These are phyloP conservation scores for Cantharis flavilabris DNA, from an alignment of 2,888 invertebrate genomes.

Conservation along the genomic window DNA sequence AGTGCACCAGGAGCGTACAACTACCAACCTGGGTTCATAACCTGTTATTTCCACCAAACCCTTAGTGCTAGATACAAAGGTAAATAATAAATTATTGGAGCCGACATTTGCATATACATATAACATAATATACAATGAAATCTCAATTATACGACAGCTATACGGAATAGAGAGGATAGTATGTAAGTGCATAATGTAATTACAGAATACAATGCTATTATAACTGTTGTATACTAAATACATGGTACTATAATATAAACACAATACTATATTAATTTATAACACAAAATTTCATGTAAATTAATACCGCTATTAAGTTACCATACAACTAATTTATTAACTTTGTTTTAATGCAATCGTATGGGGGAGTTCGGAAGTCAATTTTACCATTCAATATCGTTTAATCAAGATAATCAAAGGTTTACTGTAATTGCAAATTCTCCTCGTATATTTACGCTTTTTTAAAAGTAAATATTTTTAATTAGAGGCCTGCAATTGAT, in stretches of 20 bases:
- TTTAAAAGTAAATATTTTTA: neutral
- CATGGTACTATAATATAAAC: neutral
- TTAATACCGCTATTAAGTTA: neutral
- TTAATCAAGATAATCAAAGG: neutral
- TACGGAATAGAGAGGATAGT: neutral
- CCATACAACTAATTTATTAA: neutral
- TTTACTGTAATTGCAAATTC: neutral
- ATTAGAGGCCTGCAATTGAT: neutral
- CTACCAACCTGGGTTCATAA: too few relatives aligned
- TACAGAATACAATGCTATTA: neutral
- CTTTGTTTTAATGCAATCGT: neutral
- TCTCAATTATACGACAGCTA: neutral
- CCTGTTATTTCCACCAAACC: too few relatives aligned
- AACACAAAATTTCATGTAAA: neutral
- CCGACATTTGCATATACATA: neutral
- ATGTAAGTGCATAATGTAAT: neutral
- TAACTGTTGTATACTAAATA: neutral
- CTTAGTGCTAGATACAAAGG: neutral
- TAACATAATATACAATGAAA: neutral
- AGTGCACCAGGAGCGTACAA: neutral
- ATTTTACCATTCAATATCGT: neutral
- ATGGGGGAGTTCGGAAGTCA: neutral
- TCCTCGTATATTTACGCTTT: neutral
- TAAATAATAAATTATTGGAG: neutral
- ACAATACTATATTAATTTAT: neutral